Base-by-base conservation (phyloP, 35 echinoderm and acorn worm genomes). In the Ptychodera flava region DNA sequence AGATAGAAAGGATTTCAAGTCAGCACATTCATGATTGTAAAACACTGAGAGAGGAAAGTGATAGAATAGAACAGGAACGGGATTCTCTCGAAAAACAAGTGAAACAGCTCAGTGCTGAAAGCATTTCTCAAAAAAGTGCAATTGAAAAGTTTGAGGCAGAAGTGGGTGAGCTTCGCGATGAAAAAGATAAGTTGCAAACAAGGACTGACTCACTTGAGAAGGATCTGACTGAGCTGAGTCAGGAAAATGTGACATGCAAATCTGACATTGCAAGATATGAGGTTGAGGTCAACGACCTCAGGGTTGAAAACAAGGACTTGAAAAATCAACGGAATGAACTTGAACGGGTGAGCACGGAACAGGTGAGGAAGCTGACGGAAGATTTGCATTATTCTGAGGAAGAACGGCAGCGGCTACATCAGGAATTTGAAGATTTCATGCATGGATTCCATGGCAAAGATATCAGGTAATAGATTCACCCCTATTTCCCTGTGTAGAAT, bases 401-500 rank as follows among this genome's bases (percentile, higher is more conserved):
- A 22, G 45, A 64, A 22, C 6, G 45, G 22, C 45, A 22, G 6
- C 45, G 45, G 6, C 6, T 64, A 12, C 45, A 64, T 64, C 45
- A 64, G 6, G 45, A 64, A 64, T 64, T 64, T 64, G 45, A 64
- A 64, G 22, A 22, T 64, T 6, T 64, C 6, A 64, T 64, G 45
- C 45, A 64, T 12, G 45, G 45, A 12, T 64, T 64, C 45, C 45
- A 64, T 64, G 45, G 45, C 45, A 64, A 64, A 64, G 45, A 64
- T 64, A 64, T 64, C 45, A 64, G 45, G 45, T 64, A 64, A 64
- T n/a, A n/a, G n/a, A n/a, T n/a, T n/a, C n/a, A n/a, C n/a, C n/a
- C n/a, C n/a, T n/a, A n/a, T n/a, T n/a, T n/a, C n/a, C n/a, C n/a
- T n/a, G n/a, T n/a, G n/a, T n/a, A n/a, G n/a, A n/a, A n/a, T n/a